Evolutionary conservation across 2,888 invertebrate genomes (phyloP), one percentile per base, ranked within the genome.

Genomic region (Harpalus rubripes): DNA sequence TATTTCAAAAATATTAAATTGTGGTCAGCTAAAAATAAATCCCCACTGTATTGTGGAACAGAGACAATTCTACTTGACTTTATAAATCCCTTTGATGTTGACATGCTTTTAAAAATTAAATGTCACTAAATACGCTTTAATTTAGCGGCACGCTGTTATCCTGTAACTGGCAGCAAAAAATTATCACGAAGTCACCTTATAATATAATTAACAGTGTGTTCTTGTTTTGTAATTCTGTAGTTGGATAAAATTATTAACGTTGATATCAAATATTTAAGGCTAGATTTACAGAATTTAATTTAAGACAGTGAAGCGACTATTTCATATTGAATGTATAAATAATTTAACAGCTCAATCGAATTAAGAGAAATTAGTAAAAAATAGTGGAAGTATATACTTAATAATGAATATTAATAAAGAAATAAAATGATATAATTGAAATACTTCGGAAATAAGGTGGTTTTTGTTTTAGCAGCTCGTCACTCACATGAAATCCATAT

Each of bases 101-200:
- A 52, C 44, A 12, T 52, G 44, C 32, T 52, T 52, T 52, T 52
- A 52, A 52, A 52, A 52, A 52, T 52, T 52, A 52, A 52, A 52
- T 52, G 44, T 52, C 44, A 52, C 44, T 52, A 52, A 52, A 52
- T 52, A 52, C 12, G 44, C 44, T 52, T 52, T 52, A 52, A 52
- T 52, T 10, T 52, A 52, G 44, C 10, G 44, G 12, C 44, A 52
- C 12, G 44, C 44, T 52, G 10, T 52, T 52, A 52, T 52, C 44
- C 44, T 10, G 0, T 1, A 52, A 52, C 44, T 52, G 44, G 44
- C 10, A 52, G 44, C 44, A 52, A 52, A 52, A 52, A 52, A 52
- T 3, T 52, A 5, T 8, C 44, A 10, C 12, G 2, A 52, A 52
- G 44, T 52, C 10, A 10, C 12, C 44, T 44, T 6, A 52, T 10